Evolutionary conservation across 2,113 vertebrate species (phyloP).

Genomic region (Diphyllodes magnificus): DNA sequence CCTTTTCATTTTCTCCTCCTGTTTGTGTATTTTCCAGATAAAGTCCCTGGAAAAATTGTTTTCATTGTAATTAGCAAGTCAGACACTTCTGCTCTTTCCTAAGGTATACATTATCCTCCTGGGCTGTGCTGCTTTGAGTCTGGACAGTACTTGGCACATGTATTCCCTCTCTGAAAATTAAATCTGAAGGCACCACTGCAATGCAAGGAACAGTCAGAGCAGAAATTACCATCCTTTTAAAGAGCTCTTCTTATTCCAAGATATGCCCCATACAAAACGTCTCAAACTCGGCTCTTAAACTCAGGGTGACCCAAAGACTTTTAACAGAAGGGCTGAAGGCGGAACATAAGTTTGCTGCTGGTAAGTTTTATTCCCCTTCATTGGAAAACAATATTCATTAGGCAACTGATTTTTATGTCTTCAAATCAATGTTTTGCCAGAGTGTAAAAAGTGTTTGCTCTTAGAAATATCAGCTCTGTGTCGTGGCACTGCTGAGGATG

Average conservation of each 20-base stretch:
- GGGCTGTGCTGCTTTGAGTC: background rate
- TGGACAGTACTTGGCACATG: background rate
- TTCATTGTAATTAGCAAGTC: slow-evolving; percentile 17
- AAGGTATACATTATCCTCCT: background rate
- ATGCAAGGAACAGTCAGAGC: background rate
- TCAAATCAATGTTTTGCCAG: background rate
- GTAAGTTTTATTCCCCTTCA: background rate
- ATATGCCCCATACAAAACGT: accelerated
- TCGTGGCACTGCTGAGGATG: background rate
- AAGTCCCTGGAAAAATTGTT: background rate
- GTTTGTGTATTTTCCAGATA: background rate
- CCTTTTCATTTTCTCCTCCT: background rate
- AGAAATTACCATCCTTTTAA: background rate
- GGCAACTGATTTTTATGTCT: background rate
- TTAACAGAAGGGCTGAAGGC: background rate
- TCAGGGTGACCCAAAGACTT: background rate
- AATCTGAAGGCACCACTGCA: background rate
- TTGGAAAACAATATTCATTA: background rate
- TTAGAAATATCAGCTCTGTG: background rate
- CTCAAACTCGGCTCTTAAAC: background rate
- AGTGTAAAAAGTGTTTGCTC: background rate
- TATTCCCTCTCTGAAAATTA: background rate
- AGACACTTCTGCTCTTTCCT: slow-evolving; percentile 21
- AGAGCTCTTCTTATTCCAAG: background rate
- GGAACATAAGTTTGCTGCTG: background rate